phyloP scores from a whole-genome alignment of 2,888 invertebrate genomes.

The Agriopis aurantiaria region DNA sequence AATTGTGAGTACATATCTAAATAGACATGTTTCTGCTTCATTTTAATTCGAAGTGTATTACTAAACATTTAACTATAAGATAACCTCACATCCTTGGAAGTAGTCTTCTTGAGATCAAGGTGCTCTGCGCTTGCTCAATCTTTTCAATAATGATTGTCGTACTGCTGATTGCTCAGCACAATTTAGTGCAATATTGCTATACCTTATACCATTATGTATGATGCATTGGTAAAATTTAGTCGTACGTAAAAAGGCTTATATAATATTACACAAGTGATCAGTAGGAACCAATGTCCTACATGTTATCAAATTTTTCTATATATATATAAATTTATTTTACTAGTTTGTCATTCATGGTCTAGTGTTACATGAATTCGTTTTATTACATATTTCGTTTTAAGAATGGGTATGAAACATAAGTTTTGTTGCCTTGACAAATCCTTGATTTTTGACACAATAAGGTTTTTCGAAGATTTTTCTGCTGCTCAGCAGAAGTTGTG shows the following conservation, averaged over 20 bases:
- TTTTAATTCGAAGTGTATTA: slow-evolving; percentile 25
- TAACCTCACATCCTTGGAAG: slow-evolving; percentile 2
- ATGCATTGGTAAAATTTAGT: slow-evolving; percentile 8
- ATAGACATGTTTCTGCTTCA: slow-evolving; percentile 26
- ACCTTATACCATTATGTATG: slow-evolving; percentile 11
- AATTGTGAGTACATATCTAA: not conserved
- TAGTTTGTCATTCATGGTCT: not conserved
- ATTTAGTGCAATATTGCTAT: slow-evolving; percentile 4
- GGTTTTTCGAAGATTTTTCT: not conserved
- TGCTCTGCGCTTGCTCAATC: slow-evolving; percentile 9
- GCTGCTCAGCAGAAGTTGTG: not conserved
- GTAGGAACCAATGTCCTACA: slow-evolving; percentile 7
- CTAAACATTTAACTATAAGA: slow-evolving; percentile 19
- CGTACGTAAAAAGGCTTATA: not conserved
- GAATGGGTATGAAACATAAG: not conserved
- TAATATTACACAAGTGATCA: not conserved
- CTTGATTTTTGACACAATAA: not conserved
- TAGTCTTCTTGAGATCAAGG: slow-evolving; percentile 15
- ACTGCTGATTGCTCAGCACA: slow-evolving; percentile 19
- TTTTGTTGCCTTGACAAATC: slow-evolving; percentile 5
- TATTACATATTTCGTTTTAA: not conserved
- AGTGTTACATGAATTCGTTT: not conserved
- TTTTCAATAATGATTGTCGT: slow-evolving; percentile 5
- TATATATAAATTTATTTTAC: not conserved
- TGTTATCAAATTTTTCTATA: not conserved